A percentile compares a stretch with the other conserved stretches of the same genome.
Conservation (phyloP, 2,113 vertebrate species). For the Polyodon spathula region DNA sequence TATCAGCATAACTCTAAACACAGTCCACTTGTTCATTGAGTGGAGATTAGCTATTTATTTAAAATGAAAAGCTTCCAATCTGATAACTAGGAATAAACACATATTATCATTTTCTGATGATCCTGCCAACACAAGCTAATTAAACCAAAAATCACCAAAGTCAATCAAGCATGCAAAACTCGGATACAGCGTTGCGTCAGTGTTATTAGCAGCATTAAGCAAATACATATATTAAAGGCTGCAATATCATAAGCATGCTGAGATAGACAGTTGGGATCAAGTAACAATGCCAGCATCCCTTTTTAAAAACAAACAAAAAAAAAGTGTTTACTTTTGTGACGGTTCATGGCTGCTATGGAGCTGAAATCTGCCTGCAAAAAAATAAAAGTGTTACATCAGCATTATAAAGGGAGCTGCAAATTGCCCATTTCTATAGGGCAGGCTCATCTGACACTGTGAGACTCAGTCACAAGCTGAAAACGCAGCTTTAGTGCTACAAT, state of each 20-base stretch:
- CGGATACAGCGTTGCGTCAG: conserved; percentile 20
- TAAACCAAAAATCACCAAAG: conserved; percentile 25
- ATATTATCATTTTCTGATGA: conserved; percentile 13
- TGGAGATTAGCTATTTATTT: conserved; percentile 16
- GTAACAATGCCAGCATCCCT: too few species aligned
- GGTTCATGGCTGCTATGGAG: too few species aligned
- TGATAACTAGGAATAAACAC: conserved; percentile 21
- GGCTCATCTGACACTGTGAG: conserved; percentile 66
- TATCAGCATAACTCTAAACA: conserved; percentile 15
- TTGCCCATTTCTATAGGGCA: conserved; percentile 67
- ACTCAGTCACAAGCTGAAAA: conserved; percentile 65
- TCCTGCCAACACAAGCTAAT: conserved; percentile 19
- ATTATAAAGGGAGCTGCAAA: conserved; percentile 65
- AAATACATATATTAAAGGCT: conserved; percentile 14
- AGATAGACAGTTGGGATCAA: too few species aligned
- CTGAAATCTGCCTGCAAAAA: conserved; percentile 2
- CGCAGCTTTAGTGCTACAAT: conserved; percentile 67
- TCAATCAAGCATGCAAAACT: conserved; percentile 22
- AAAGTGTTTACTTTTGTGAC: conserved; percentile 1
- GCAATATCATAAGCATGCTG: not conserved
- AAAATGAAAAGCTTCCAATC: conserved; percentile 19
- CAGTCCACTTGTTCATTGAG: not conserved
- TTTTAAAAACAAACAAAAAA: not conserved
- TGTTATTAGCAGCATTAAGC: conserved; percentile 19
- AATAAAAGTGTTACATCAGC: conserved; percentile 46